Conservation (phyloP, 2,113 vertebrate species). For the human region DNA sequence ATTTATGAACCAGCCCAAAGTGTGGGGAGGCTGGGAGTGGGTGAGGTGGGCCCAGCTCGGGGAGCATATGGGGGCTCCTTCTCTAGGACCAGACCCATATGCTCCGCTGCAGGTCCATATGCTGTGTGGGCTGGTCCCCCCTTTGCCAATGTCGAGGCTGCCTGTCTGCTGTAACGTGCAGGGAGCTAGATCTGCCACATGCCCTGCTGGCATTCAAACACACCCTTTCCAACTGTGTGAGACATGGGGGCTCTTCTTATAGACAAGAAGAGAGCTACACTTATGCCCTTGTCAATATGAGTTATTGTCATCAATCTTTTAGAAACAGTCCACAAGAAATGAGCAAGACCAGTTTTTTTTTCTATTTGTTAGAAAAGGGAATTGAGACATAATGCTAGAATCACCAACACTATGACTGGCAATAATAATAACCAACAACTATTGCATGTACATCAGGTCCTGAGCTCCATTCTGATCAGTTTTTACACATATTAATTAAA, state of each 20-base stretch:
- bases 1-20: conserved; percentile 85
- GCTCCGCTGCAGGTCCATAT: conserved; percentile 85
- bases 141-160: conserved; percentile 73
- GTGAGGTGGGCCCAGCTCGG: conserved; percentile 77
- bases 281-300: neutral
- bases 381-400: neutral
- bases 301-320: conserved; percentile 13
- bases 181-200: neutral
- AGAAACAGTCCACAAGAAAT: neutral
- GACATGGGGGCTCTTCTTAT: conserved; percentile 16
- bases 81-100: conserved; percentile 84
- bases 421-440: neutral
- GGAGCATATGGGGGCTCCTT: conserved; percentile 84
- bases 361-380: neutral
- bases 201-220: conserved; percentile 19
- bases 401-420: neutral
- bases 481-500: neutral
- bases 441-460: neutral
- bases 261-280: neutral
- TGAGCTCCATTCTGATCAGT: neutral
- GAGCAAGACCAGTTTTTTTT: neutral
- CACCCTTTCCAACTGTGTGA: neutral
- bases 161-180: neutral
- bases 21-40: conserved; percentile 74
- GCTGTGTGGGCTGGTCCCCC: conserved; percentile 70